These are phyloP conservation scores for cat (Felis catus) DNA, from an alignment of 2,113 vertebrate species.

Conservation along the genomic window F.catus_Fca126_mat1.0 CM031423.1:62966501-62967000, in stretches of 20 bases:
- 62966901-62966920: not conserved
- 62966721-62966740: too few relatives aligned
- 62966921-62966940: not conserved
- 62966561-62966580: too few relatives aligned
- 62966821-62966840: not conserved
- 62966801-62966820: not conserved
- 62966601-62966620: too few relatives aligned
- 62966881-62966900: not conserved
- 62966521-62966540: too few relatives aligned
- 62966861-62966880: not conserved
- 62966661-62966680: too few relatives aligned
- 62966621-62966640: too few relatives aligned
- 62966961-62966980: not conserved
- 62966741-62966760: not conserved
- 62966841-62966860: not conserved
- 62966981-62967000: not conserved
- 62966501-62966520: not conserved
- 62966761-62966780: not conserved
- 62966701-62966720: too few relatives aligned
- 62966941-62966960: not conserved
- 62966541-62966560: too few relatives aligned
- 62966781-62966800: not conserved
- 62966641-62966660: too few relatives aligned
- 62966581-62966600: too few relatives aligned
- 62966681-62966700: too few relatives aligned